Base-by-base conservation (phyloP, 2,888 invertebrate species). In the Eupithecia abbreviata region DNA sequence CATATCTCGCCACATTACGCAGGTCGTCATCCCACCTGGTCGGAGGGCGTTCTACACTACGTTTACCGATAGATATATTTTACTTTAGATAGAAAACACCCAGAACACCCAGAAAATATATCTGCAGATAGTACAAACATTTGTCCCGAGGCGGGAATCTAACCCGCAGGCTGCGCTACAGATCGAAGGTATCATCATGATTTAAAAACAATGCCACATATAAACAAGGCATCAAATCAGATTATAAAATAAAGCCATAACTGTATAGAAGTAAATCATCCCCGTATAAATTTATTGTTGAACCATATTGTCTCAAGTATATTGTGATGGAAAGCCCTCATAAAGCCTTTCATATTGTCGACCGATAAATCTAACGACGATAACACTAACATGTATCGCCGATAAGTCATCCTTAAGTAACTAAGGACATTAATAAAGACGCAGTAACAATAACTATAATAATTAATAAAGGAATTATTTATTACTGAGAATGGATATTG, bases 381-480 rank as follows among this genome's bases (percentile, higher is more conserved):
- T 65, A 47, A 72, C 42, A 69, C 69, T 69, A 68, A 65, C 45
- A 30, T n/a, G 58, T 71, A 62, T 71, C 75, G 75, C 72, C 75
- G 69, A 66, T 77, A 75, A 77, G 73, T 76, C 81, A 75, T 83
- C 77, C 78, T 77, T 75, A 82, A 82, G 80, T 81, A 71, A 74
- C 75, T 85, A 86, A 73, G 67, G 67, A 67, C 67, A 67, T 80
- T 85, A 86, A 86, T 78, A 82, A 83, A 84, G 82, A 82, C 79
- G 87, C 87, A 86, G 88, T 91, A 90, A 90, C 91, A 69, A 69
- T 69, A 69, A 49, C 30, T 47, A 69, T 69, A 68, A 68, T 43
- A 90, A 91, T 92, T 91, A 91, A 91, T 91, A 90, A 91, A 85
- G 84, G 84, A 88, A 88, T 90, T 91, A 90, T 90, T 90, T 91